Percentiles rank a stretch among this genome's conserved stretches.
Conservation (phyloP, 2,797 vertebrate genomes). For the Esox masquinongy region DNA sequence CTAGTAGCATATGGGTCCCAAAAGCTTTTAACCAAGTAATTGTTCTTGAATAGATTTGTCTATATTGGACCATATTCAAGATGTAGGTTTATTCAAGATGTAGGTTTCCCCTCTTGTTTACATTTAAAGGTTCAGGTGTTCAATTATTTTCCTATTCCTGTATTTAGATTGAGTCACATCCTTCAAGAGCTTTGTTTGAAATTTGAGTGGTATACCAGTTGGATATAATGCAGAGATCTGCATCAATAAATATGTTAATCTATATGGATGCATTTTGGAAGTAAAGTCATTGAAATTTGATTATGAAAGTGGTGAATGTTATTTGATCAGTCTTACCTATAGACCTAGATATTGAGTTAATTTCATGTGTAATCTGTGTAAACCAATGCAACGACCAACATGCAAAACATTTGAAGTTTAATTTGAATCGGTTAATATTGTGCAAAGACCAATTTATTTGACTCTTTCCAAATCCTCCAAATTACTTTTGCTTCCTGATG, state of each 20-base stretch:
- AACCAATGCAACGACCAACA: neutral
- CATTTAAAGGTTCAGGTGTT: neutral
- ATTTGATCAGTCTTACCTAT: neutral
- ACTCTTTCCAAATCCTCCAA: neutral
- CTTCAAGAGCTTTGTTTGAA: too few species aligned
- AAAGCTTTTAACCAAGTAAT: too few species aligned
- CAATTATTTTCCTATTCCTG: constrained; percentile 1
- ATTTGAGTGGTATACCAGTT: neutral
- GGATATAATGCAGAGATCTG: too few species aligned
- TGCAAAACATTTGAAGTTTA: neutral
- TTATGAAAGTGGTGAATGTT: too few species aligned
- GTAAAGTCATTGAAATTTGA: too few species aligned
- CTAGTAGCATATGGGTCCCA: too few species aligned
- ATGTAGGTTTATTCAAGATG: neutral
- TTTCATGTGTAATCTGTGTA: neutral
- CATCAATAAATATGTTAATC: too few species aligned
- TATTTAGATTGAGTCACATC: neutral
- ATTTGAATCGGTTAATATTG: neutral
- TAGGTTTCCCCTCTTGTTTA: neutral
- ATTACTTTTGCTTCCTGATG: neutral
- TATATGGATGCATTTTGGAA: too few species aligned
- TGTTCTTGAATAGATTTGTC: too few species aligned
- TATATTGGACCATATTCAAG: too few species aligned
- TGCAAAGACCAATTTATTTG: neutral
- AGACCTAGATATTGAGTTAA: neutral